These are phyloP conservation scores for Pimpla rufipes DNA, from an alignment of 2,888 invertebrate species.

Conservation along the genomic window DNA sequence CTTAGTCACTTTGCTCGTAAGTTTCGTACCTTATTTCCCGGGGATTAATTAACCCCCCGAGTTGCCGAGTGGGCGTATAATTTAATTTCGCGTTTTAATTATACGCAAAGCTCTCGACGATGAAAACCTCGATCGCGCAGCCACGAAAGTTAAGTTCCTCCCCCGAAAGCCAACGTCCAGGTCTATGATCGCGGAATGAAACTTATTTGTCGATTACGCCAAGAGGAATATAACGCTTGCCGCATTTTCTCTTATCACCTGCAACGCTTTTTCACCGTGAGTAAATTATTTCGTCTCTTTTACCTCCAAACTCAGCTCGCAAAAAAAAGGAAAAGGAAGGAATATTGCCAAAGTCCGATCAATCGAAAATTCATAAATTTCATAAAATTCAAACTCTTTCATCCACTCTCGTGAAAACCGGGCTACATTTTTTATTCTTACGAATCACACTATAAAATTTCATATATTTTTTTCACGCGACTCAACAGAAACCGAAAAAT, in stretches of 20 bases:
- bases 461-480: background rate
- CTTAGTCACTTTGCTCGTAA: background rate
- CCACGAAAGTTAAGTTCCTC: constrained; percentile 12
- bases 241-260: background rate
- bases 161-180: too few species aligned
- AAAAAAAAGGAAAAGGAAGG: background rate
- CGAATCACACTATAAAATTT: background rate
- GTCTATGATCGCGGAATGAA: too few species aligned
- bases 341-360: background rate
- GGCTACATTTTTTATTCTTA: background rate
- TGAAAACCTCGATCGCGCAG: background rate
- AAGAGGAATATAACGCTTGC: background rate
- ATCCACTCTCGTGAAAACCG: background rate
- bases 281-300: background rate
- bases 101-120: constrained; percentile 43
- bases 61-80: constrained; percentile 66
- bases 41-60: constrained; percentile 75
- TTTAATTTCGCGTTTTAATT: constrained; percentile 75
- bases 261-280: background rate
- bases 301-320: background rate
- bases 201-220: constrained; percentile 6
- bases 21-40: constrained; percentile 43
- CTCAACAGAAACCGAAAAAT: too few species aligned
- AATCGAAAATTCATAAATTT: background rate
- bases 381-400: background rate